These are phyloP conservation scores for rabbit (Oryctolagus cuniculus) DNA, from an alignment of 2,113 vertebrate species.

Conservation along the genomic window DNA sequence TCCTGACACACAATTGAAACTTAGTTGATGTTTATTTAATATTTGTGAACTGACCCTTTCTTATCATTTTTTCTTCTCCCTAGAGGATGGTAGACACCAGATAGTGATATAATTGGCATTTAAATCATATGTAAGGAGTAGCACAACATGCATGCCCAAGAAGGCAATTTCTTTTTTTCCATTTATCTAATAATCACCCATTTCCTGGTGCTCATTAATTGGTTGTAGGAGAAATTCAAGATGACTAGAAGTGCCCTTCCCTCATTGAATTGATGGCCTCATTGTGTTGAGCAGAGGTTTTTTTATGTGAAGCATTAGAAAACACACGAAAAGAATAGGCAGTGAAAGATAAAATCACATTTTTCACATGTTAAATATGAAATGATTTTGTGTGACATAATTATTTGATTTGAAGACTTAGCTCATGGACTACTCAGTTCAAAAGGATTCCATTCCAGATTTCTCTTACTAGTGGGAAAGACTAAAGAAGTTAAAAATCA, in stretches of 20 bases:
- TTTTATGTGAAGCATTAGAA: background rate
- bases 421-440: background rate
- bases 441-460: background rate
- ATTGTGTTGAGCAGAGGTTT: background rate
- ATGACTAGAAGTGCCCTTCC: background rate
- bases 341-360: background rate
- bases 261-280: background rate
- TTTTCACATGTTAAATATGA: conserved; percentile 19
- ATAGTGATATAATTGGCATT: background rate
- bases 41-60: background rate
- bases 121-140: background rate
- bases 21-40: background rate
- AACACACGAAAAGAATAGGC: background rate
- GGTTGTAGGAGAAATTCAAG: background rate
- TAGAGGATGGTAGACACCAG: background rate
- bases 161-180: background rate
- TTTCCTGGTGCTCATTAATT: background rate
- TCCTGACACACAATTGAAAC: background rate
- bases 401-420: background rate
- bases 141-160: background rate
- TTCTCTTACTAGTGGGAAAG: background rate
- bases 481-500: background rate
- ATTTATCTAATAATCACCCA: background rate
- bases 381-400: background rate
- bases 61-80: background rate